Conservation (phyloP, 2,888 invertebrate species). For the Pycnomerus fuliginosus region DNA sequence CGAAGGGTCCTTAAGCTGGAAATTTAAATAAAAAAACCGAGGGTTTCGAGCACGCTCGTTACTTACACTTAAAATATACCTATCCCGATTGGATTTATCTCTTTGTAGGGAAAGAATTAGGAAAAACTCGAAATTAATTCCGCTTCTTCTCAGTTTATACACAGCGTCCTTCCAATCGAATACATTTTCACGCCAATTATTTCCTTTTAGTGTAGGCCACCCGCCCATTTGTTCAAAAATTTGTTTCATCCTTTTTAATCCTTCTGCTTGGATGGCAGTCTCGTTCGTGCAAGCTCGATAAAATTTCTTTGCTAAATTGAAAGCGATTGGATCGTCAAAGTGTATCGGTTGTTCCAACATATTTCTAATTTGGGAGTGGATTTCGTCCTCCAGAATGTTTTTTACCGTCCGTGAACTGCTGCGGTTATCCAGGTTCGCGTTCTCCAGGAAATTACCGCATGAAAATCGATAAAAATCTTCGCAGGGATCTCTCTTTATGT, state of each 20-base stretch:
- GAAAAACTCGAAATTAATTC: constrained; percentile 46
- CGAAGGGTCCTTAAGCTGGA: constrained; percentile 37
- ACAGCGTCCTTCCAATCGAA: constrained; percentile 47
- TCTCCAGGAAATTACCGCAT: constrained; percentile 69
- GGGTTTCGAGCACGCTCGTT: no score
- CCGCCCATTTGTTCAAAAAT: constrained; percentile 57
- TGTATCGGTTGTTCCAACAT: constrained; percentile 33
- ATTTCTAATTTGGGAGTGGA: constrained; percentile 35
- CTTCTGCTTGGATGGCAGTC: constrained; percentile 40
- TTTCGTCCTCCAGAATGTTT: constrained; percentile 35
- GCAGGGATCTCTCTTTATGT: constrained; percentile 64
- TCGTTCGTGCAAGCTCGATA: constrained; percentile 47
- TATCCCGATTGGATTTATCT: constrained; percentile 36
- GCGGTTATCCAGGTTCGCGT: constrained; percentile 66
- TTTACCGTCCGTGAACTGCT: constrained; percentile 25
- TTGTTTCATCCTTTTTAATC: constrained; percentile 40
- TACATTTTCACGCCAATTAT: constrained; percentile 50
- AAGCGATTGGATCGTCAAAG: constrained; percentile 26
- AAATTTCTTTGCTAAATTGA: constrained; percentile 40
- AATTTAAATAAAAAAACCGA: constrained; percentile 17
- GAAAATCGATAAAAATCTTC: constrained; percentile 77
- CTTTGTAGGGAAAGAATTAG: constrained; percentile 39
- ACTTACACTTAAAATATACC: constrained; percentile 44
- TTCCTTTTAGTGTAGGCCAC: constrained; percentile 60
- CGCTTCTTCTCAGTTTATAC: constrained; percentile 42